Base-by-base conservation (phyloP, 2,888 invertebrate genomes). In the Hemithea aestivaria region DNA sequence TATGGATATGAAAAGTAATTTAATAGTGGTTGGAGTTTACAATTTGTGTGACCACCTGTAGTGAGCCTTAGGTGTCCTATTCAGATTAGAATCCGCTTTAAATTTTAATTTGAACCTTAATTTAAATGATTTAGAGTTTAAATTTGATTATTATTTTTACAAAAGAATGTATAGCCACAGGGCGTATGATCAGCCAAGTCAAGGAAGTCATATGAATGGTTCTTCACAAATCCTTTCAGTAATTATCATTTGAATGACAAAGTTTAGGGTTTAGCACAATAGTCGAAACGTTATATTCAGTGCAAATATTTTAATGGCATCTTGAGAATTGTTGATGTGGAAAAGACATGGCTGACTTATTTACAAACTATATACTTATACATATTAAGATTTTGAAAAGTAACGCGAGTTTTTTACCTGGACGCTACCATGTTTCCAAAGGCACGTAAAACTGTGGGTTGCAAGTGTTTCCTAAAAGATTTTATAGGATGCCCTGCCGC, bases 161-260 rank as follows among this genome's bases (percentile, higher is more conserved):
- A 64, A 62, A 56, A 46, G 53, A 58, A 49, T 44, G 37, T 53
- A 45, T 80, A 85, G 82, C 84, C 84, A 84, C 82, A 85, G 85
- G 85, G 85, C 73, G 83, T 85, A 85, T 16, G 16, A 16, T 85
- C 85, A 79, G 65, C 70, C 73, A 75, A 77, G 77, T 80, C 69
- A 74, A 77, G 66, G 71, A 62, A 82, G 67, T 81, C 72, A 78
- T 68, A 78, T 82, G 83, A 84, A 81, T 80, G 75, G 78, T 69
- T 79, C 72, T 60, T 66, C 68, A 81, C 73, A 79, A 87, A 82
- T 83, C 83, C 79, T 84, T 84, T 79, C 72, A 70, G 62, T 67
- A 68, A 81, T 87, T 85, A 83, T 87, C 85, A 87, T 85, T 85
- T 82, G 61, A 83, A 84, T 84, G 79, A 84, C 76, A 83, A 73